These are phyloP conservation scores for Serilophus lunatus DNA, from an alignment of 2,113 vertebrate species.

Conservation along the genomic window DNA sequence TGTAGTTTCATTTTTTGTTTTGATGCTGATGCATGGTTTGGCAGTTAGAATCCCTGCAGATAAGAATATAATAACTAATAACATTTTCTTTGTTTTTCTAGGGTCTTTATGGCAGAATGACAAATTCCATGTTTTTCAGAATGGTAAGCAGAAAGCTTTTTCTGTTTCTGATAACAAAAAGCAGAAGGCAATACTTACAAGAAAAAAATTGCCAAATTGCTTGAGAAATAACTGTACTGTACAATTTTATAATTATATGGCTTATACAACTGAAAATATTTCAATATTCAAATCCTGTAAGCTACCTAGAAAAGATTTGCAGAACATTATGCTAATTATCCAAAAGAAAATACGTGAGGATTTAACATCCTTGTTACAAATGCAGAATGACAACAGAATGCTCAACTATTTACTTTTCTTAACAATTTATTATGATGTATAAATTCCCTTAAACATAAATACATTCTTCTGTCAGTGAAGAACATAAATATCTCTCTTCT, in stretches of 20 bases:
- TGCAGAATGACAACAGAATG: slow-evolving; percentile 24
- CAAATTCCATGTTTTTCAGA: slow-evolving; percentile 71
- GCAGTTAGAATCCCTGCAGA: slow-evolving; percentile 63
- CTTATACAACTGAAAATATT: slow-evolving; percentile 57
- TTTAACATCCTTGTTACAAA: slow-evolving; percentile 45
- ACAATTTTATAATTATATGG: slow-evolving; percentile 63
- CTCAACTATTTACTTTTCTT: slow-evolving; percentile 44
- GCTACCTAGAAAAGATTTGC: slow-evolving; percentile 49
- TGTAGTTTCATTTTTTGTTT: slow-evolving; percentile 61
- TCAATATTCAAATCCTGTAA: slow-evolving; percentile 66
- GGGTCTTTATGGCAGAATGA: slow-evolving; percentile 73
- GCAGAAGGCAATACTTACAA: slow-evolving; percentile 46
- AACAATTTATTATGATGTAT: slow-evolving; percentile 38
- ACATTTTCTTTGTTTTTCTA: slow-evolving; percentile 76
- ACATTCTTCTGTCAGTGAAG: slow-evolving; percentile 12
- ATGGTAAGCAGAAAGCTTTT: slow-evolving; percentile 75
- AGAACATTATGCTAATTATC: slow-evolving; percentile 22
- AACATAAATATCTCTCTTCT: background rate
- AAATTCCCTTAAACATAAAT: slow-evolving; percentile 43
- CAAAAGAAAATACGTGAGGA: background rate
- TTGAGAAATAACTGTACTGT: slow-evolving; percentile 56
- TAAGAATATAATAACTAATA: slow-evolving; percentile 73
- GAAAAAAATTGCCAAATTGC: slow-evolving; percentile 49
- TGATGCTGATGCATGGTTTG: slow-evolving; percentile 64
- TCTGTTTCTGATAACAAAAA: slow-evolving; percentile 62